These are phyloP conservation scores for Tetragnatha versicolor DNA, from an alignment of 1,140 invertebrate species.

Conservation along the genomic window DNA sequence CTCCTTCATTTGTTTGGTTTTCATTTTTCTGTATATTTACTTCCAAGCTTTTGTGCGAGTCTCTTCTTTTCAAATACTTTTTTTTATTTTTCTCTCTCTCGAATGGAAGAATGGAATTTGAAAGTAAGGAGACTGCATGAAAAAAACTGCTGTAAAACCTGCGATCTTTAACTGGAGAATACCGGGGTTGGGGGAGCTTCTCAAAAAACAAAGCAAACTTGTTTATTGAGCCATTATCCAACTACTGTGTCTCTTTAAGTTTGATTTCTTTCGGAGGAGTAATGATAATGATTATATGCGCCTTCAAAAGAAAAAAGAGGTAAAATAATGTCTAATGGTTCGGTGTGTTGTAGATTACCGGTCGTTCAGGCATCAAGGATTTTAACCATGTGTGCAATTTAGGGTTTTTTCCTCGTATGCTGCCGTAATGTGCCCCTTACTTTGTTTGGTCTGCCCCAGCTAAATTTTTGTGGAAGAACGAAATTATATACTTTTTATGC, in stretches of 20 bases:
- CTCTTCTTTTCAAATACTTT: background rate
- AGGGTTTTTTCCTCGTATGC: slow-evolving; percentile 17
- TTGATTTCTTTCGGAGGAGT: slow-evolving; percentile 24
- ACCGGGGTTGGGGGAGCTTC: too few species aligned
- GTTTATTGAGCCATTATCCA: slow-evolving; percentile 37
- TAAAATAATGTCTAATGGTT: slow-evolving; percentile 6
- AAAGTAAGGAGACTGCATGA: background rate
- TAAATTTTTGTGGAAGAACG: too few species aligned
- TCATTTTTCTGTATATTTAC: slow-evolving; percentile 29
- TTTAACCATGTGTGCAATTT: background rate
- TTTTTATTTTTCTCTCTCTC: background rate
- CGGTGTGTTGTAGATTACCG: slow-evolving; percentile 13
- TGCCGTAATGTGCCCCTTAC: too few species aligned
- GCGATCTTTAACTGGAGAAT: slow-evolving; percentile 8
- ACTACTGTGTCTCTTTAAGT: slow-evolving; percentile 6
- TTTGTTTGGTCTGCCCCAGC: too few species aligned
- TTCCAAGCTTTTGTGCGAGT: slow-evolving; percentile 26
- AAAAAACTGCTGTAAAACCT: slow-evolving; percentile 12
- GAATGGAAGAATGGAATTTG: background rate
- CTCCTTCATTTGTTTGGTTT: too few species aligned
- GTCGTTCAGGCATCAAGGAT: background rate
- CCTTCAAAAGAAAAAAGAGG: background rate
- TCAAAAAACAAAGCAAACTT: slow-evolving; percentile 16
- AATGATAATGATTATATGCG: slow-evolving; percentile 46
- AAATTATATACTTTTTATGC: too few species aligned